These are phyloP conservation scores for Campylomormyrus tamandua DNA, from an alignment of 2,113 vertebrate genomes.

Conservation along the genomic window DNA sequence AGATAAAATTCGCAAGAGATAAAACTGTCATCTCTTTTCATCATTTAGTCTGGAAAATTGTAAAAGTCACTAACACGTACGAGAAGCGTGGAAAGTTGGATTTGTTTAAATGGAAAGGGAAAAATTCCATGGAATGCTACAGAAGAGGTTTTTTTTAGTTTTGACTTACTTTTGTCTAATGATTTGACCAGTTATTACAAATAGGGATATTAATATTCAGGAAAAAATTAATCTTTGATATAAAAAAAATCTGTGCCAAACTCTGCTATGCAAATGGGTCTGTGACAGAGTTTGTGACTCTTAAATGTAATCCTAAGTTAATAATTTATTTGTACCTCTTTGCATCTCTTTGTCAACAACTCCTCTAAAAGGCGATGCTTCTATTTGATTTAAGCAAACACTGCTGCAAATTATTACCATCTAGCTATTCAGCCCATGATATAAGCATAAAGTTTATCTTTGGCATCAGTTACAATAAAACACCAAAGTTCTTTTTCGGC, in stretches of 20 bases:
- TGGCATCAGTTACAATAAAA: neutral
- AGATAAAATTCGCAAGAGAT: neutral
- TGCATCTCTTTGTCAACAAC: neutral
- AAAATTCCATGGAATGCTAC: neutral
- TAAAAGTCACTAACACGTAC: neutral
- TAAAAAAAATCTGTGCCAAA: neutral
- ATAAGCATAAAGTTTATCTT: neutral
- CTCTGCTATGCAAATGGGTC: neutral
- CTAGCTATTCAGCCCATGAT: neutral
- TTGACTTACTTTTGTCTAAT: neutral
- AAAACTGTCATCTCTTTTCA: neutral
- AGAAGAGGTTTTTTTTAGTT: neutral
- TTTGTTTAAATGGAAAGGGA: neutral
- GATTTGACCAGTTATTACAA: neutral
- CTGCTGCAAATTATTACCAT: neutral
- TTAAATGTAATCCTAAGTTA: too few relatives aligned
- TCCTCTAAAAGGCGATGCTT: neutral
- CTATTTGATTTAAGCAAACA: neutral
- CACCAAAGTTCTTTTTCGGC: neutral
- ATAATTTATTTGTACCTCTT: neutral
- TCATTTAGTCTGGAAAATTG: neutral
- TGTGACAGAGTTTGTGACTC: too few relatives aligned
- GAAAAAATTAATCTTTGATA: neutral
- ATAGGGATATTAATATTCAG: neutral
- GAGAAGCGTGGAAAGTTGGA: neutral